A percentile compares a stretch with the other conserved stretches of the same genome.
These are phyloP conservation scores for Emydura subglobosa DNA, from an alignment of 2,113 vertebrate genomes.

Conservation along the genomic window DNA sequence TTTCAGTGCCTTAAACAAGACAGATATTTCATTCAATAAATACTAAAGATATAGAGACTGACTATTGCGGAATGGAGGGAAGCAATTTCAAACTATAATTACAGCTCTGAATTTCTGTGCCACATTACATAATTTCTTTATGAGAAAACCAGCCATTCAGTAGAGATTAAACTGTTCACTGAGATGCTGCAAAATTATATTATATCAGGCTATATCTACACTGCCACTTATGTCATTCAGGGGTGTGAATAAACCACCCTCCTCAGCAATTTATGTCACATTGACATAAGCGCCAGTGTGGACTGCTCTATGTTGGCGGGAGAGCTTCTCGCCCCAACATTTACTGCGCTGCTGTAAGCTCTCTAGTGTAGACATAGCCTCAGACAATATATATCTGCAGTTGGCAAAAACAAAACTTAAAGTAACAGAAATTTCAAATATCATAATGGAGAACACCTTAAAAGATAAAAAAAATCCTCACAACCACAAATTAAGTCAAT, in stretches of 20 bases:
- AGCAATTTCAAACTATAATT: neutral
- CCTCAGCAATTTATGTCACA: neutral
- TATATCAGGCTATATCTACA: neutral
- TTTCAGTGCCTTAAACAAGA: slow-evolving; percentile 89
- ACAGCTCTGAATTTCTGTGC: neutral
- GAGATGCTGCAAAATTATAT: neutral
- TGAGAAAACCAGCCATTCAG: neutral
- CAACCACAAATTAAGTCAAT: neutral
- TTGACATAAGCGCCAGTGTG: too few relatives aligned
- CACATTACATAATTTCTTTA: neutral
- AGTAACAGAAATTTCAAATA: neutral
- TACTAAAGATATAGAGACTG: neutral
- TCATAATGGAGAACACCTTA: neutral
- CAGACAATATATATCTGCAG: neutral
- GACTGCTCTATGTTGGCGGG: too few relatives aligned
- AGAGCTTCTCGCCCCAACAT: too few relatives aligned
- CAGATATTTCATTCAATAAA: slow-evolving; percentile 41
- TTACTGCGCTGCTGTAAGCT: too few relatives aligned
- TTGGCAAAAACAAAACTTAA: neutral
- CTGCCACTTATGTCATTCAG: neutral
- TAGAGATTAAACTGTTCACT: neutral
- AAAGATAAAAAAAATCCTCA: neutral
- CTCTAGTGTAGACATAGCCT: too few relatives aligned
- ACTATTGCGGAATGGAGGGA: neutral
- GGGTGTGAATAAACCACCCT: too few relatives aligned